Evolutionary conservation across 1,140 invertebrate genomes (phyloP), one percentile per base, ranked within the genome.

Genomic region (Drosophila cardini): DNA sequence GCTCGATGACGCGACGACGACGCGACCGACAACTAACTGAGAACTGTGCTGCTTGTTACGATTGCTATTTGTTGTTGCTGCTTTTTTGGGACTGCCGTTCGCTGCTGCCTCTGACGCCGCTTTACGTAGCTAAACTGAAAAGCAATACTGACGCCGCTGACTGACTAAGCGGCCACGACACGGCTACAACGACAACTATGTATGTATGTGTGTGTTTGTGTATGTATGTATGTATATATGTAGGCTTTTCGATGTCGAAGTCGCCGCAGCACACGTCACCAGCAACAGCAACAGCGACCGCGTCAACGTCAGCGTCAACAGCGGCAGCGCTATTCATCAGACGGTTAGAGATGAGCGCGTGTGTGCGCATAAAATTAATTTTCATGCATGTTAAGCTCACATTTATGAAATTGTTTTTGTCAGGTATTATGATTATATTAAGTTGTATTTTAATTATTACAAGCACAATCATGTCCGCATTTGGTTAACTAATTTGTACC

Each of bases 91-190:
- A 45, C 69, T 67, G 72, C 53, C 72, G 78, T 73, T 79, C 46
- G 74, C 10, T 53, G 72, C 58, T 74, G 78, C 78, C 69, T 71
- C 77, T 82, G 73, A 69, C 65, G 67, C 68, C 69, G 71, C 72
- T 80, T 74, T 73, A 71, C 71, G 69, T 75, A 72, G 75, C 73
- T 69, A 80, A 78, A 83, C 81, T 85, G 77, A 86, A 83, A 76
- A 76, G 80, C 76, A 87, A 80, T 73, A 80, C 71, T 71, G 72
- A 77, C 74, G 71, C 69, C 69, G 52, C 50, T 64, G 72, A 86
- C 74, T 87, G 79, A 87, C 83, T 90, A 83, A 83, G 72, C 74
- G 68, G 73, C 76, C 62, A 56, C 75, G 77, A 64, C 76, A 56
- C 60, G 63, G 50, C 53, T 60, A 70, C 64, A 43, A 32, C 63